These are phyloP conservation scores for Helogale parvula DNA, from an alignment of 2,113 vertebrate species.

Conservation along the genomic window DNA sequence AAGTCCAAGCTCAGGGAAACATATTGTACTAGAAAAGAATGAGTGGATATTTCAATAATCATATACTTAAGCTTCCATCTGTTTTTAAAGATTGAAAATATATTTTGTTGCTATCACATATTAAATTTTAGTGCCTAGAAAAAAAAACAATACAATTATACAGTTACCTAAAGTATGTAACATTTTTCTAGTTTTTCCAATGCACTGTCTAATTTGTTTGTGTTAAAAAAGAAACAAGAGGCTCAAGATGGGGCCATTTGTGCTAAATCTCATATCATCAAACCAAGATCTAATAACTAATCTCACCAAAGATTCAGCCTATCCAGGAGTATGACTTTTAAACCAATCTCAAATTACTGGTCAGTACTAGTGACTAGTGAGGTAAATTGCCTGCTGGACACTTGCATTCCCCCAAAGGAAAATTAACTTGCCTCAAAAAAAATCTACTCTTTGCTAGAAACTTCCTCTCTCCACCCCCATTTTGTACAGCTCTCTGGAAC, in stretches of 20 bases:
- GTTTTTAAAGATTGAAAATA: conserved; percentile 27
- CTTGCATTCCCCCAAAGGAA: not conserved
- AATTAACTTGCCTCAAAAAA: not conserved
- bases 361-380: not conserved
- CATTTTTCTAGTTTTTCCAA: not conserved
- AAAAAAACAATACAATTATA: not conserved
- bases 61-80: conserved; percentile 42
- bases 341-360: not conserved
- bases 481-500: not conserved
- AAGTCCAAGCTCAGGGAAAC: not conserved
- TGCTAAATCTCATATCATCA: not conserved
- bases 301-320: not conserved
- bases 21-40: not conserved
- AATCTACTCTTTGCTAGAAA: not conserved
- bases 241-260: not conserved
- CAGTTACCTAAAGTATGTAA: not conserved
- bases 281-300: not conserved
- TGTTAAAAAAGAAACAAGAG: not conserved
- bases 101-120: conserved; percentile 16
- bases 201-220: not conserved
- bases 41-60: conserved; percentile 53
- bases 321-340: not conserved
- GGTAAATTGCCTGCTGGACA: not conserved
- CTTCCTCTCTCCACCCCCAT: not conserved
- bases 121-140: conserved; percentile 24